Evolutionary conservation across 2,113 vertebrate genomes (phyloP).

Genomic region (Gymnorhina tibicen): DNA sequence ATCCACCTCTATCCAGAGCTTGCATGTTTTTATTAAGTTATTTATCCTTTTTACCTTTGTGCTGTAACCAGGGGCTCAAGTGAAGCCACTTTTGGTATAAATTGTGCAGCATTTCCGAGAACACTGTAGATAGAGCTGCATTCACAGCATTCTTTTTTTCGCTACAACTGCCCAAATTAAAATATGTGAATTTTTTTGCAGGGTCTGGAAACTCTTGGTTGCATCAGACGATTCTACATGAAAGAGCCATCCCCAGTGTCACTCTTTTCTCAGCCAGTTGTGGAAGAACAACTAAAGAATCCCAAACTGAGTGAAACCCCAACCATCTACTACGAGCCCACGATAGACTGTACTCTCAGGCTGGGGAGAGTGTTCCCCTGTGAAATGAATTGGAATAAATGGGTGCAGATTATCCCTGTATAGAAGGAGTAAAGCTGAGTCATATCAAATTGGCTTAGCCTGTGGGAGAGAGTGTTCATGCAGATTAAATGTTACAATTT

Average conservation of each 20-base stretch:
- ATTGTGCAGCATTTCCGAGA: neutral
- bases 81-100: neutral
- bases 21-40: neutral
- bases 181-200: conserved; percentile 16
- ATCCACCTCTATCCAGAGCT: neutral
- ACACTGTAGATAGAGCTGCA: neutral
- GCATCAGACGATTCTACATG: conserved; percentile 75
- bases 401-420: conserved; percentile 56
- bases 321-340: conserved; percentile 82
- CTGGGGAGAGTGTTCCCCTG: conserved; percentile 84
- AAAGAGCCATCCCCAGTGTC: conserved; percentile 54
- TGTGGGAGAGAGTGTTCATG: too few relatives aligned
- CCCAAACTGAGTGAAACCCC: neutral
- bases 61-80: neutral
- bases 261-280: conserved; percentile 73
- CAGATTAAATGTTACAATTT: neutral
- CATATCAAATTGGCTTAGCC: neutral
- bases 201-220: conserved; percentile 83
- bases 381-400: conserved; percentile 88
- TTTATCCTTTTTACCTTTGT: neutral
- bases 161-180: neutral
- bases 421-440: neutral
- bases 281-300: neutral
- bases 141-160: fast-evolving
- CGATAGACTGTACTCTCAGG: conserved; percentile 82